These are phyloP conservation scores for Pollenia amentaria DNA, from an alignment of 2,888 invertebrate genomes.

Conservation along the genomic window DNA sequence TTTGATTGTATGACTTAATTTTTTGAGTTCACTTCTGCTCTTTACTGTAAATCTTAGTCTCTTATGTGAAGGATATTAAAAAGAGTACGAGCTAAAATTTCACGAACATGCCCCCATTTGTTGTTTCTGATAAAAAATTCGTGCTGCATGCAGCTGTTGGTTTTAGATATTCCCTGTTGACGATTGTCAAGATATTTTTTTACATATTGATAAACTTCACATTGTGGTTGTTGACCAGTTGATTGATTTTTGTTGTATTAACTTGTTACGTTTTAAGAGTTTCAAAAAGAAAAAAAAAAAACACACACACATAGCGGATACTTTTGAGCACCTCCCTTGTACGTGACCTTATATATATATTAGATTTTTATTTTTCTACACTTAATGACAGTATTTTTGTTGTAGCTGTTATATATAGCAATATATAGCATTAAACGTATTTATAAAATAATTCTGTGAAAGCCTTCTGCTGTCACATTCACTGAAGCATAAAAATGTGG, in stretches of 20 bases:
- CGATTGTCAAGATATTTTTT: not conserved
- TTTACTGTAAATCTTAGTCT: too few species aligned
- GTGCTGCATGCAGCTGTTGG: conserved; percentile 6
- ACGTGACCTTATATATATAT: conserved; percentile 18
- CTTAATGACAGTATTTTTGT: not conserved
- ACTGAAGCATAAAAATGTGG: conserved; percentile 30
- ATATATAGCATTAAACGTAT: not conserved
- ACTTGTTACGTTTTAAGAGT: not conserved
- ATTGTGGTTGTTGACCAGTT: conserved; percentile 21
- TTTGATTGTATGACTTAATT: too few species aligned
- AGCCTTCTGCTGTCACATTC: conserved; percentile 41
- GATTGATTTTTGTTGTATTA: not conserved
- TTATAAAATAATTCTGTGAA: conserved; percentile 18
- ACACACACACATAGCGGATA: not conserved
- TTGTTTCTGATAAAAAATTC: not conserved
- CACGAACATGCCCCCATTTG: not conserved
- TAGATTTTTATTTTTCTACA: not conserved
- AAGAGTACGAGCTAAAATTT: not conserved
- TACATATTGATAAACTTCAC: conserved; percentile 2
- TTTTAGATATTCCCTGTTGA: not conserved
- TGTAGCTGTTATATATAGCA: not conserved
- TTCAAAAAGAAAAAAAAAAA: not conserved
- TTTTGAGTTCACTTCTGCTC: too few species aligned
- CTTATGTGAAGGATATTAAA: too few species aligned
- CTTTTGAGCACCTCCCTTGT: conserved; percentile 1